phyloP scores from a whole-genome alignment of 2,797 vertebrate species.

The Coregonus ussuriensis region DNA sequence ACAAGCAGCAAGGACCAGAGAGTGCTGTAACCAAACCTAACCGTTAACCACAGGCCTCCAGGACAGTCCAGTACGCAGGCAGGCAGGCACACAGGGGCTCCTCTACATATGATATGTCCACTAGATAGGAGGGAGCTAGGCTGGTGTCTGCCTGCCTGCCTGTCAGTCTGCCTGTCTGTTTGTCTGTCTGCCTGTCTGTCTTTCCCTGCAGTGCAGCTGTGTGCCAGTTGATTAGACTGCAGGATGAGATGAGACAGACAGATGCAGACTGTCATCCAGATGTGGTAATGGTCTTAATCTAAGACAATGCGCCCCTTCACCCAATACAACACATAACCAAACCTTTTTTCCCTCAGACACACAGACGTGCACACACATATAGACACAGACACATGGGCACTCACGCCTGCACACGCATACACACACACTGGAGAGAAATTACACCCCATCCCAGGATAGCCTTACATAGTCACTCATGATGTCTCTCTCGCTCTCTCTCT shows the following conservation, averaged over 20 bases:
- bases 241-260: neutral
- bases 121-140: neutral
- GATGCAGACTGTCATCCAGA: neutral
- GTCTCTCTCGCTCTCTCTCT: no score
- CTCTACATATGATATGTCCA: conserved; percentile 22
- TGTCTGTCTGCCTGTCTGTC: conserved; percentile 5
- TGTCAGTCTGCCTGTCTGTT: conserved; percentile 17
- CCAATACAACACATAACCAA: no score
- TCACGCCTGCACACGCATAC: no score
- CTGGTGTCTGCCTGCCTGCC: neutral
- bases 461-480: no score
- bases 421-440: no score
- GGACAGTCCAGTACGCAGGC: neutral
- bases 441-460: no score
- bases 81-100: conserved; percentile 18
- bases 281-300: conserved; percentile 1
- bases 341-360: no score
- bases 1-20: conserved; percentile 43
- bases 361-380: no score
- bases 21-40: conserved; percentile 42
- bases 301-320: no score
- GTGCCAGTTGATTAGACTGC: neutral
- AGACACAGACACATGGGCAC: no score
- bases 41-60: conserved; percentile 1
- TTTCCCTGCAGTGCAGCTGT: neutral